Evolutionary conservation across 2,888 invertebrate genomes (phyloP).

Genomic region (Seira ritae): DNA sequence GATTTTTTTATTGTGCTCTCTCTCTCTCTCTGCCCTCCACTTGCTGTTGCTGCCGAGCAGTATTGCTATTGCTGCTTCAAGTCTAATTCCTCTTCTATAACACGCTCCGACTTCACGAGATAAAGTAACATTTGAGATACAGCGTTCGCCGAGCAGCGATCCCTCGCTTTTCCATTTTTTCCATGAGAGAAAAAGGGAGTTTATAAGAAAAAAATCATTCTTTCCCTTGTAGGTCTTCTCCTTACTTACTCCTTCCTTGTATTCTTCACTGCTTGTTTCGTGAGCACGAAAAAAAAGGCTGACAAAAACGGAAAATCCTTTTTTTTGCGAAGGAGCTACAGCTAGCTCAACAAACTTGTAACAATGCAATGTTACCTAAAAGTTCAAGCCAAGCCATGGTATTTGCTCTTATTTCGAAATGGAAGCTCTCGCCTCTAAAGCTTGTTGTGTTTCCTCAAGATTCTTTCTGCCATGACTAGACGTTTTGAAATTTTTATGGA

Average conservation of each 20-base stretch:
- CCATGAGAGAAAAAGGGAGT: too few species aligned
- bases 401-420: background rate
- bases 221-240: background rate
- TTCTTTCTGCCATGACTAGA: background rate
- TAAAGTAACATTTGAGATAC: too few species aligned
- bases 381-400: too few species aligned
- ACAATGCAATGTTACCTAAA: background rate
- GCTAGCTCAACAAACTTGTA: constrained; percentile 8
- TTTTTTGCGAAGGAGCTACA: background rate
- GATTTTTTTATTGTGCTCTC: constrained; percentile 2
- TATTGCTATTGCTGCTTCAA: background rate
- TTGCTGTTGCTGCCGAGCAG: constrained; percentile 15
- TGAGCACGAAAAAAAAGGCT: background rate
- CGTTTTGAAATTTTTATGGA: constrained; percentile 2
- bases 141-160: too few species aligned
- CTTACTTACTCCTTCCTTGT: background rate
- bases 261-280: background rate
- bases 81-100: too few species aligned
- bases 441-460: background rate
- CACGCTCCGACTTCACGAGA: too few species aligned
- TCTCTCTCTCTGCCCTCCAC: constrained; percentile 15
- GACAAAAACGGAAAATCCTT: background rate
- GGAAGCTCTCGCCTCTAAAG: constrained; percentile 1
- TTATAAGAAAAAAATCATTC: too few species aligned
- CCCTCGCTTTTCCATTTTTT: too few species aligned